Evolutionary conservation across 2,888 invertebrate species (phyloP).

Genomic region (Andrena hattorfiana): DNA sequence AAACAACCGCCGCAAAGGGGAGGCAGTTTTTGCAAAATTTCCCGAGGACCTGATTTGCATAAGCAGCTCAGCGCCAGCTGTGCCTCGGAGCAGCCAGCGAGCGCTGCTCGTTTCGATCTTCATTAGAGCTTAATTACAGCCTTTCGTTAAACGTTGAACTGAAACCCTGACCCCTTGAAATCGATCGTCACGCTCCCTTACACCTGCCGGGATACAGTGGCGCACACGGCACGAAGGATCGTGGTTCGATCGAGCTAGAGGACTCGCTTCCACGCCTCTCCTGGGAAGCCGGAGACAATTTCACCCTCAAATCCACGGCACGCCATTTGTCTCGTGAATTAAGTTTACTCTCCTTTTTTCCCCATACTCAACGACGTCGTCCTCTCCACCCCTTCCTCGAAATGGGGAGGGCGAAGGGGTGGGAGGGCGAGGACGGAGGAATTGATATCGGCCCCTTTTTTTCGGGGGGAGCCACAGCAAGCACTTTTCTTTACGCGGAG

Average conservation of each 20-base stretch:
- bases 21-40: slow-evolving; percentile 40
- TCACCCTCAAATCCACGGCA: slow-evolving; percentile 56
- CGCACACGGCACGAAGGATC: background rate
- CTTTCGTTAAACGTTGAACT: slow-evolving; percentile 28
- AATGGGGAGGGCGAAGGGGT: background rate
- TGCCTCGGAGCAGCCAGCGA: slow-evolving; percentile 11
- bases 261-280: slow-evolving; percentile 23
- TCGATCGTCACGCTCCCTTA: slow-evolving; percentile 1
- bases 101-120: slow-evolving; percentile 46
- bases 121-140: slow-evolving; percentile 47
- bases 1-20: slow-evolving; percentile 7
- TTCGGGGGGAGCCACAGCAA: slow-evolving; percentile 15
- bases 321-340: slow-evolving; percentile 69
- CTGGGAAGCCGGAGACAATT: slow-evolving; percentile 63
- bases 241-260: slow-evolving; percentile 32
- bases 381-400: slow-evolving; percentile 10
- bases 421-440: slow-evolving; percentile 24
- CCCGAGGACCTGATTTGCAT: slow-evolving; percentile 47
- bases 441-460: slow-evolving; percentile 65
- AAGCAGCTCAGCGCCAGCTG: slow-evolving; percentile 46
- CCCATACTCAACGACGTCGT: slow-evolving; percentile 53
- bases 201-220: slow-evolving; percentile 3
- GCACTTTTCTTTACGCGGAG: slow-evolving; percentile 49
- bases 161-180: background rate
- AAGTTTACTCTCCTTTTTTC: slow-evolving; percentile 65